Conservation (phyloP, 2,113 vertebrate species). For the Azemiops feae region DNA sequence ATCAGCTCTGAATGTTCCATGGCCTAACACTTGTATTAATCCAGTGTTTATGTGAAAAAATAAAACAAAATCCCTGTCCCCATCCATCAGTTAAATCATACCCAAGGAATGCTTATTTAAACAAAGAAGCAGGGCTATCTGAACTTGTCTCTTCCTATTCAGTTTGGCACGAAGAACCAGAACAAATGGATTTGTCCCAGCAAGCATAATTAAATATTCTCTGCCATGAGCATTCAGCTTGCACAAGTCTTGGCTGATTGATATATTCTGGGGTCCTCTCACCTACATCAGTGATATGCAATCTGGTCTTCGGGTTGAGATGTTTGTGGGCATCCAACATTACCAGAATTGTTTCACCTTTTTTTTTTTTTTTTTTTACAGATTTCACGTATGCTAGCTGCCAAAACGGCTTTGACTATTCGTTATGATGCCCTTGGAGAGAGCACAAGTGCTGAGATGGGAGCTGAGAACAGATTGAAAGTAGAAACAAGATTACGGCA, state of each 20-base stretch:
- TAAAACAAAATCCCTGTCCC: neutral
- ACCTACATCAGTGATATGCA: neutral
- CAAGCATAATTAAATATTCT: neutral
- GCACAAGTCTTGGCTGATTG: neutral
- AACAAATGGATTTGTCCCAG: too few species aligned
- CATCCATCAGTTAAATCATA: neutral
- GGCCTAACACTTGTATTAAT: neutral
- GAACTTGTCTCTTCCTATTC: neutral
- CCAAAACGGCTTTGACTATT: conserved; percentile 89
- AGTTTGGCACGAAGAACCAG: neutral
- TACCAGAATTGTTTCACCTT: conserved; percentile 27
- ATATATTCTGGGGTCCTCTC: neutral
- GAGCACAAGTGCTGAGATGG: conserved; percentile 89
- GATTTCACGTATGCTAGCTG: conserved; percentile 96
- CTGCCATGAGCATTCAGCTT: neutral
- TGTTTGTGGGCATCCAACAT: neutral
- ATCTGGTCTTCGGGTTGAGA: neutral
- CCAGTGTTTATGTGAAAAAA: neutral
- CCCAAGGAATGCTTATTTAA: neutral
- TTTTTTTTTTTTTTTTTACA: conserved; percentile 47
- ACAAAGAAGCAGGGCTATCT: neutral
- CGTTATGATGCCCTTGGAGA: conserved; percentile 96
- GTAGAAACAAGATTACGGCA: conserved; percentile 86
- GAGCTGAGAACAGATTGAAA: conserved; percentile 90
- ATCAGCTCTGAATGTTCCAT: neutral